These are phyloP conservation scores for Ostrea edulis DNA, from an alignment of 1,140 invertebrate species.

Conservation along the genomic window DNA sequence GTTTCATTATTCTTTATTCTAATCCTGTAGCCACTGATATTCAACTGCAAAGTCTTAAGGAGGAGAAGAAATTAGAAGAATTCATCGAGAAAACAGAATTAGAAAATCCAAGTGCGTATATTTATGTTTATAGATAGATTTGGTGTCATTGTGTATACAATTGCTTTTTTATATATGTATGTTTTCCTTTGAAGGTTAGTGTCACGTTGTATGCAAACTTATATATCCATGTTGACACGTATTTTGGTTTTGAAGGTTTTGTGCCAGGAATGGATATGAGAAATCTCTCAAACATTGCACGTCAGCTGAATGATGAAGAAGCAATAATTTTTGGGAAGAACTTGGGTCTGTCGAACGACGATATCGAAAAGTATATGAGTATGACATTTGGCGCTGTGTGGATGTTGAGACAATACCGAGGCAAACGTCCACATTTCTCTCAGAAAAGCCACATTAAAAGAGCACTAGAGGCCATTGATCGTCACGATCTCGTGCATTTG, in stretches of 20 bases:
- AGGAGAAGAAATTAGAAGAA: slow-evolving; percentile 3
- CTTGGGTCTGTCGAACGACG: background rate
- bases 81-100: slow-evolving; percentile 9
- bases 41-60: background rate
- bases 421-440: background rate
- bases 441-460: background rate
- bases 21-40: background rate
- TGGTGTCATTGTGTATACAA: background rate
- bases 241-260: background rate
- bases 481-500: background rate
- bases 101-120: background rate
- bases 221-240: no score
- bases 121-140: background rate
- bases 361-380: background rate
- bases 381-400: background rate
- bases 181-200: no score
- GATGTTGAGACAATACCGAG: background rate
- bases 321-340: background rate
- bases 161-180: background rate
- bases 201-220: no score
- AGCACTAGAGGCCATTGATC: background rate
- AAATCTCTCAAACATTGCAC: background rate
- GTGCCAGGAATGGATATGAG: background rate
- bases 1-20: background rate
- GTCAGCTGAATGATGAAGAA: background rate